These are phyloP conservation scores for Brachirus orientalis DNA, from an alignment of 2,113 vertebrate genomes.

Conservation along the genomic window DNA sequence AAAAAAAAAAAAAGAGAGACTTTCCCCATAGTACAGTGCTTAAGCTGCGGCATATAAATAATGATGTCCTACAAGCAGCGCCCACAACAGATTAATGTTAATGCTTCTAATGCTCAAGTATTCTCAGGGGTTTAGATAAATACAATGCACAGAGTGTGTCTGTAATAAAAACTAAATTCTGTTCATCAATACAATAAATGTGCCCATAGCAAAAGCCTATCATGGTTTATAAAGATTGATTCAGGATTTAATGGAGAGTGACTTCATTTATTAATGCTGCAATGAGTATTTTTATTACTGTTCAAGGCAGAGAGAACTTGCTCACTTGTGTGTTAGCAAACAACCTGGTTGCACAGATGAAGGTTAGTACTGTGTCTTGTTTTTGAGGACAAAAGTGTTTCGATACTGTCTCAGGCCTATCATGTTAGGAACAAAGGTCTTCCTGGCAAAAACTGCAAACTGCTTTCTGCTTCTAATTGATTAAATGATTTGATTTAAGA, in stretches of 20 bases:
- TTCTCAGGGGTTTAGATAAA: slow-evolving; percentile 15
- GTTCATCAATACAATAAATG: slow-evolving; percentile 3
- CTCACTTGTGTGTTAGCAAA: neutral
- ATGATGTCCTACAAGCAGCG: slow-evolving; percentile 30
- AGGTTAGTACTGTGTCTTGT: neutral
- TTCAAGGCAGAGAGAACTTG: neutral
- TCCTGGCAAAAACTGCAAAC: too few species aligned
- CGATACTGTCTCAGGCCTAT: too few species aligned
- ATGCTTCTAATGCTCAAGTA: slow-evolving; percentile 3
- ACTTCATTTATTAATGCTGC: slow-evolving; percentile 1
- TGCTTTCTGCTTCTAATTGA: too few species aligned
- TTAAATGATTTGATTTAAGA: too few species aligned
- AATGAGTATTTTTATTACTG: neutral
- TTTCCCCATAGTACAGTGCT: slow-evolving; percentile 36
- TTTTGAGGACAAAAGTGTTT: too few species aligned
- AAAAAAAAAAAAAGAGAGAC: slow-evolving; percentile 10
- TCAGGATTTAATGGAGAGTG: slow-evolving; percentile 1
- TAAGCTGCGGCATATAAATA: slow-evolving; percentile 34
- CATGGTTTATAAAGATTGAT: slow-evolving; percentile 1
- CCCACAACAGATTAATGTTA: slow-evolving; percentile 29
- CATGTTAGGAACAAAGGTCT: too few species aligned
- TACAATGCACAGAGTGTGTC: neutral
- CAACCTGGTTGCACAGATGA: neutral
- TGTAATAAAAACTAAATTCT: slow-evolving; percentile 16
- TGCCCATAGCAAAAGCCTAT: neutral